Base-by-base conservation (phyloP, 2,888 invertebrate genomes). In the Cephus spinipes region DNA sequence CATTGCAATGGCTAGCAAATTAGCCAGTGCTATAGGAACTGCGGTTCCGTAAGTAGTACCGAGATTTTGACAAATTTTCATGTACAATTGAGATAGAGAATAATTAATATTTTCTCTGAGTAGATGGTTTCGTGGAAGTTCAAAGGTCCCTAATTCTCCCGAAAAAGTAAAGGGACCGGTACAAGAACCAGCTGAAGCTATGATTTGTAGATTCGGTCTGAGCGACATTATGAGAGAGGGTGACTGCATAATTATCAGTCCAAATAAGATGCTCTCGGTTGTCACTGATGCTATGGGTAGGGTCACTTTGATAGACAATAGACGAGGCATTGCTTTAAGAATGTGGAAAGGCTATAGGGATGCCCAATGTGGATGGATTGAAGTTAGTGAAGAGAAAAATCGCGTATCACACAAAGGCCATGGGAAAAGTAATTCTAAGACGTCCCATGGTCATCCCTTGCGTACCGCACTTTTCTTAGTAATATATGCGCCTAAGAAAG, bases 271-370 rank as follows among this genome's bases (percentile, higher is more conserved):
- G 40, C 92, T 98, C 6, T 97, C 97, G 0, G 97, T 96, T 0
- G 93, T 97, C 71, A 94, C 96, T 0, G 99, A 99, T 92, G 95
- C 95, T 84, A 94, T 97, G 87, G 98, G 98, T 35, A 94, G 99
- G 79, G 96, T 99, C 0, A 94, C 96, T 73, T 93, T 99, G 30
- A 92, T 99, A 55, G 98, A 99, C 92, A 95, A 97, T 23, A 93
- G 93, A 74, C 94, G 94, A 83, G 97, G 98, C 1, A 93, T 96
- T 76, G 95, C 96, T 34, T 92, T 98, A 69, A 94, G 97, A 76
- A 95, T 98, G 89, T 98, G 98, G 94, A 99, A 99, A 93, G 99
- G 99, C 4, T 99, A 98, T 91, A 94, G 99, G 76, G 98, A 99
- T 90, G 98, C 99, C 0, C 97, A 99, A 90, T 97, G 98, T 90